Conservation (phyloP, 2,113 vertebrate species). For the Arenaria interpres region DNA sequence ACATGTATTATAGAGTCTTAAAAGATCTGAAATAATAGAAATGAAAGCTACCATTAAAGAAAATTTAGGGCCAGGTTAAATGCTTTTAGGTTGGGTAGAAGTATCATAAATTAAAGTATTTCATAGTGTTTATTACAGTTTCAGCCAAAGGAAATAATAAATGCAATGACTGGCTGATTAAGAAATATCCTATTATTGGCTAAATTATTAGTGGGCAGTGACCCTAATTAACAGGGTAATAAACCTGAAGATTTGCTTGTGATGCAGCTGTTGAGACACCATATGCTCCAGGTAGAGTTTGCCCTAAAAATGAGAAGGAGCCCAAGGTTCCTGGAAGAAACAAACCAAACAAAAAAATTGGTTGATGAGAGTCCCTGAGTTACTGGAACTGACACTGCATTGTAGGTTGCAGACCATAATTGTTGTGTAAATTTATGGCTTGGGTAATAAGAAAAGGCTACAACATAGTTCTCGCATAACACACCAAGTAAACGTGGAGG, state of each 20-base stretch:
- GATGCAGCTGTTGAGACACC: constrained; percentile 61
- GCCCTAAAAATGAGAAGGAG: background rate
- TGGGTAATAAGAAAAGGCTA: constrained; percentile 2
- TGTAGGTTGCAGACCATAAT: background rate
- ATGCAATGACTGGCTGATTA: constrained; percentile 72
- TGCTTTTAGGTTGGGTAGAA: constrained; percentile 64
- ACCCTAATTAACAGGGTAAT: constrained; percentile 78
- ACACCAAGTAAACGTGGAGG: background rate
- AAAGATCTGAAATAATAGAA: constrained; percentile 39
- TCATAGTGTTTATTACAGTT: constrained; percentile 73
- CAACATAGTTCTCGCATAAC: background rate
- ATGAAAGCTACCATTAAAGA: constrained; percentile 43
- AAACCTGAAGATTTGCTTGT: constrained; percentile 71
- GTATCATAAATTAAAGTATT: constrained; percentile 73
- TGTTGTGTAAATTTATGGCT: constrained; percentile 26
- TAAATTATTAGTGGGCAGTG: constrained; percentile 78
- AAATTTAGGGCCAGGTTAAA: constrained; percentile 71
- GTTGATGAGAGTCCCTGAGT: background rate
- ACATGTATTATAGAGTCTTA: background rate
- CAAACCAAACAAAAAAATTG: background rate
- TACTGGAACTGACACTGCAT: constrained; percentile 22
- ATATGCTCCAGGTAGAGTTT: constrained; percentile 51
- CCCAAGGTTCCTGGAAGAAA: background rate
- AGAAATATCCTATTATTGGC: constrained; percentile 71
- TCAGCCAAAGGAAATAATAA: constrained; percentile 76